A percentile compares a stretch with the other conserved stretches of the same genome.
Conservation (phyloP, 1,140 invertebrate genomes). For the Saccostrea echinata region DNA sequence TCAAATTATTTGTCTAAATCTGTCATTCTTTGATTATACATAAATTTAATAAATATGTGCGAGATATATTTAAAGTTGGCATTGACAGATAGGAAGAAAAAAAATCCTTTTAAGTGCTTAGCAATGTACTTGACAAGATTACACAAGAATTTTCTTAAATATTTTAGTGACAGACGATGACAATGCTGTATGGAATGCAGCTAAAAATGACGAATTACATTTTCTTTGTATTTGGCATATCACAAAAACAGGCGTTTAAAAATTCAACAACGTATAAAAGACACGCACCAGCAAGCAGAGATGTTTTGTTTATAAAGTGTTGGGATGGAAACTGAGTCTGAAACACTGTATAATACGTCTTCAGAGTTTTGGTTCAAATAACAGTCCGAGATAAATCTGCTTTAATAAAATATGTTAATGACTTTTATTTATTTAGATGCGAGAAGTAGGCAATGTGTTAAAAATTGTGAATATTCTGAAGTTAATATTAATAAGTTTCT, state of each 20-base stretch:
- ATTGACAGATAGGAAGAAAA: too few species aligned
- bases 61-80: too few species aligned
- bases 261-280: background rate
- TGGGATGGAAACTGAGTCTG: background rate
- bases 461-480: slow-evolving; percentile 13
- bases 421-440: background rate
- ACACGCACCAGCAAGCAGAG: background rate
- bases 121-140: too few species aligned
- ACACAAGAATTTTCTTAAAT: too few species aligned
- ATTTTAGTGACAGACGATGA: slow-evolving; percentile 10
- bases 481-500: slow-evolving; percentile 16
- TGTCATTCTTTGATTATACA: too few species aligned
- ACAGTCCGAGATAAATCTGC: background rate
- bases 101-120: too few species aligned
- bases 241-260: background rate
- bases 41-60: too few species aligned
- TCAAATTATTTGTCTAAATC: too few species aligned
- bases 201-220: background rate
- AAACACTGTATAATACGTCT: background rate
- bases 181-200: slow-evolving; percentile 25
- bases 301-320: background rate
- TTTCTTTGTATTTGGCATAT: background rate
- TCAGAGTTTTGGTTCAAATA: background rate
- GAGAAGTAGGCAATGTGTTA: slow-evolving; percentile 19
- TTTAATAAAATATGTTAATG: background rate